Evolutionary conservation across 2,888 invertebrate genomes (phyloP).

Genomic region (Entomobrya multifasciata): DNA sequence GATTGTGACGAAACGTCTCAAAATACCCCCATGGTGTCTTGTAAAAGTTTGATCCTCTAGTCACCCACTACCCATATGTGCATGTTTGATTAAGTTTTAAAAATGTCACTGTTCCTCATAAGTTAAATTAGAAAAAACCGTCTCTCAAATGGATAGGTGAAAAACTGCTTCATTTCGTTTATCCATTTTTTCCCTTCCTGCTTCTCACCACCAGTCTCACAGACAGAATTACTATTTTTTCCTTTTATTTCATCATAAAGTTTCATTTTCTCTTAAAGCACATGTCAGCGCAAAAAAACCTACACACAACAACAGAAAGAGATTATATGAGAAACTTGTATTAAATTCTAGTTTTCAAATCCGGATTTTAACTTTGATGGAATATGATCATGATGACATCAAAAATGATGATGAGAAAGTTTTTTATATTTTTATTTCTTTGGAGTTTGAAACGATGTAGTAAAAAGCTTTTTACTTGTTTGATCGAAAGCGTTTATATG

Average conservation of each 20-base stretch:
- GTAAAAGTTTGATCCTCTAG: too few species aligned
- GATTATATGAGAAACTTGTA: neutral
- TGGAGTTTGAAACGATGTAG: neutral
- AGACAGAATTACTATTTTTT: conserved; percentile 25
- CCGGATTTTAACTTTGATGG: conserved; percentile 63
- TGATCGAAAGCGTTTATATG: neutral
- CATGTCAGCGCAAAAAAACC: conserved; percentile 56
- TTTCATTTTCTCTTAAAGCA: conserved; percentile 58
- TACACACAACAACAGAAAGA: neutral
- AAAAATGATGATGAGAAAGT: conserved; percentile 65
- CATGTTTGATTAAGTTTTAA: too few species aligned
- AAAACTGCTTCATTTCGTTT: conserved; percentile 41
- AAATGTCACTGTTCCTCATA: too few species aligned
- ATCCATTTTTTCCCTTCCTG: conserved; percentile 20
- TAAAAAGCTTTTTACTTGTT: conserved; percentile 26
- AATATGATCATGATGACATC: conserved; percentile 61
- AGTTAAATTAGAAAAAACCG: too few species aligned
- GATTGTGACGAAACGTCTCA: too few species aligned
- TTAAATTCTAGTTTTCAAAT: conserved; percentile 49
- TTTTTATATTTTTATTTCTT: conserved; percentile 30
- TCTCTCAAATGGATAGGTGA: conserved; percentile 44
- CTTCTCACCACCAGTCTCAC: neutral
- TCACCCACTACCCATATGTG: too few species aligned
- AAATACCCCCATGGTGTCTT: too few species aligned
- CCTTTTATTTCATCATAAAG: conserved; percentile 65